Conservation (phyloP, 2,113 vertebrate species). For the Seriola quinqueradiata region DNA sequence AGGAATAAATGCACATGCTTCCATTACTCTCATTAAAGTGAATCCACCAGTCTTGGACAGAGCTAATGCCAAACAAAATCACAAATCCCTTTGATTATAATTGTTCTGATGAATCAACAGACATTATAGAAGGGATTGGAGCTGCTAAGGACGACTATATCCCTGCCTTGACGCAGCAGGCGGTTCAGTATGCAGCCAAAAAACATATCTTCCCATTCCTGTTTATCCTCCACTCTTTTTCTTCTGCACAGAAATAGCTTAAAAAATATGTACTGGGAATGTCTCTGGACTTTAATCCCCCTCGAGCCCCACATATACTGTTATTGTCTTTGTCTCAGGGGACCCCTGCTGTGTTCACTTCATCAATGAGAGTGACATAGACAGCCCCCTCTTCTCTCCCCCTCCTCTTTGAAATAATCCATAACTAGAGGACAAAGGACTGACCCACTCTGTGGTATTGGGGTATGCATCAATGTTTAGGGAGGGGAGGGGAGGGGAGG, state of each 20-base stretch:
- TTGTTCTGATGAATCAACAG: conserved; percentile 24
- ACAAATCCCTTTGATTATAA: conserved; percentile 30
- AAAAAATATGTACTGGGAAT: conserved; percentile 11
- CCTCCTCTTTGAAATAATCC: conserved; percentile 66
- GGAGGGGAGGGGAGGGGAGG: background rate
- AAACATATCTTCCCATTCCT: background rate
- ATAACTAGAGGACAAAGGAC: conserved; percentile 79
- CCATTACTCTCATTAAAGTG: background rate
- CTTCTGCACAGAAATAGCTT: background rate
- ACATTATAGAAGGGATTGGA: conserved; percentile 10
- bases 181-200: background rate
- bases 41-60: background rate
- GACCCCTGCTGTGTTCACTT: conserved; percentile 65
- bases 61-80: conserved; percentile 17
- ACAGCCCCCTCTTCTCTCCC: conserved; percentile 11
- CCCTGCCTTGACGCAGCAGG: conserved; percentile 1
- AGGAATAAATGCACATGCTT: background rate
- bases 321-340: conserved; percentile 51
- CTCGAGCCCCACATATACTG: conserved; percentile 31
- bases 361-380: conserved; percentile 67
- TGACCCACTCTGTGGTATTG: conserved; percentile 62
- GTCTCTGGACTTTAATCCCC: conserved; percentile 35
- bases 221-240: background rate
- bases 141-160: background rate
- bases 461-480: conserved; percentile 18